These are phyloP conservation scores for Peromyscus eremicus DNA, from an alignment of 2,797 vertebrate genomes.

Conservation along the genomic window DNA sequence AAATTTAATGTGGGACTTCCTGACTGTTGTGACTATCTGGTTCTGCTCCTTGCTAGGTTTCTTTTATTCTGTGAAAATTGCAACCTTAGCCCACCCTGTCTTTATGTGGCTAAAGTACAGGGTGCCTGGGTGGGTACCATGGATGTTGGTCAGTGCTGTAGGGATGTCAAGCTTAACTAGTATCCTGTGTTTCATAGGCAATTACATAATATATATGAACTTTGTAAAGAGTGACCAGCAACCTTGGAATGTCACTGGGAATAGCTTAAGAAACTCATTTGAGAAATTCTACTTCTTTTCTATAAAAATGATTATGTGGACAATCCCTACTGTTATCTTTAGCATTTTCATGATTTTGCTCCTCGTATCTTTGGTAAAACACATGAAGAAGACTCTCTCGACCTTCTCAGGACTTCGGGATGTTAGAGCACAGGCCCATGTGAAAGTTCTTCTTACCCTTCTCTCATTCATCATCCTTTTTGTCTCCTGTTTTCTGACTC, in stretches of 20 bases:
- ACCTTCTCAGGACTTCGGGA: background rate
- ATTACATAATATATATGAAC: background rate
- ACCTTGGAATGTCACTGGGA: constrained; percentile 4
- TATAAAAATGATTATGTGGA: constrained; percentile 37
- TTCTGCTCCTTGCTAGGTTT: constrained; percentile 47
- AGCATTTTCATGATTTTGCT: constrained; percentile 18
- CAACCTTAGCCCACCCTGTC: background rate
- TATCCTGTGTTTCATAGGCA: constrained; percentile 40
- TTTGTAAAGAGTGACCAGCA: background rate
- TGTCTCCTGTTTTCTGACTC: constrained; percentile 53
- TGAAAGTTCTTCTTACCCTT: background rate
- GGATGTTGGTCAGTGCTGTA: background rate
- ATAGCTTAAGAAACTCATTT: background rate
- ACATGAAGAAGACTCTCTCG: background rate
- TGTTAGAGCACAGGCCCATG: background rate
- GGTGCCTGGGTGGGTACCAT: background rate
- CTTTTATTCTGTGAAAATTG: constrained; percentile 63
- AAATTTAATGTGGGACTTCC: constrained; percentile 2
- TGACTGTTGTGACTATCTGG: constrained; percentile 12
- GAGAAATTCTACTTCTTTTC: constrained; percentile 43
- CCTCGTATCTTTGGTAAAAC: constrained; percentile 17
- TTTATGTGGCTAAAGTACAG: constrained; percentile 53
- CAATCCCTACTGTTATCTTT: constrained; percentile 8
- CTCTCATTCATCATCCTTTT: constrained; percentile 16
- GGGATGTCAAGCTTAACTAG: constrained; percentile 49